Evolutionary conservation across 2,888 invertebrate species (phyloP).

Genomic region (Orchesella flavescens): DNA sequence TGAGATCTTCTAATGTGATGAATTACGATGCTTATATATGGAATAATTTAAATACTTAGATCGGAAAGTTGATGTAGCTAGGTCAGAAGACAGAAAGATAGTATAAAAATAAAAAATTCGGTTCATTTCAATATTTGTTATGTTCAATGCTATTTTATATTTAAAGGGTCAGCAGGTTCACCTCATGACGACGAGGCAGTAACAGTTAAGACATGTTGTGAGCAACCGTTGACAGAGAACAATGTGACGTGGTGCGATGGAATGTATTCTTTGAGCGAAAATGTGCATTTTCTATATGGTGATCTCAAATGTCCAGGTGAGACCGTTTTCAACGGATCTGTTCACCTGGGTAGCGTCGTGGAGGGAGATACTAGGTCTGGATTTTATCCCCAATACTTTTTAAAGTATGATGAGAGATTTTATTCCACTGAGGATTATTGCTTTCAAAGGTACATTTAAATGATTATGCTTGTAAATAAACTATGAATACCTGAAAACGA

Average conservation of each 20-base stretch:
- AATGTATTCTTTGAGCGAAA: conserved; percentile 61
- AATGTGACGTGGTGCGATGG: conserved; percentile 63
- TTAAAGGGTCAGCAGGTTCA: conserved; percentile 36
- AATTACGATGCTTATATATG: too few species aligned
- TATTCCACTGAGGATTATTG: conserved; percentile 65
- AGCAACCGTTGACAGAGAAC: conserved; percentile 48
- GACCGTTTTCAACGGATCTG: conserved; percentile 50
- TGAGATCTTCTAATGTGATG: not conserved
- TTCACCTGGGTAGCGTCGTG: conserved; percentile 50
- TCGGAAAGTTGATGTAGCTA: too few species aligned
- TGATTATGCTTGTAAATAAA: too few species aligned
- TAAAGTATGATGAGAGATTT: conserved; percentile 63
- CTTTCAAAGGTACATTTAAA: conserved; percentile 43
- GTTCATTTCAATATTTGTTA: too few species aligned
- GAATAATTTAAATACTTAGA: too few species aligned
- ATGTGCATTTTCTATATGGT: conserved; percentile 61
- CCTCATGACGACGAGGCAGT: conserved; percentile 55
- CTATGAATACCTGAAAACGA: too few species aligned
- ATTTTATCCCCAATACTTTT: conserved; percentile 63
- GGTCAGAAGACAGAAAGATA: too few species aligned
- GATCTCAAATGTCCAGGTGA: conserved; percentile 59
- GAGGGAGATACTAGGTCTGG: conserved; percentile 62
- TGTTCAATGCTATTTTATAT: too few species aligned
- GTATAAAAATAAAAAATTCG: too few species aligned
- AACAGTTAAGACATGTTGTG: conserved; percentile 64